phyloP scores from a whole-genome alignment of 2,888 invertebrate genomes.

The Erpobdella octoculata region DNA sequence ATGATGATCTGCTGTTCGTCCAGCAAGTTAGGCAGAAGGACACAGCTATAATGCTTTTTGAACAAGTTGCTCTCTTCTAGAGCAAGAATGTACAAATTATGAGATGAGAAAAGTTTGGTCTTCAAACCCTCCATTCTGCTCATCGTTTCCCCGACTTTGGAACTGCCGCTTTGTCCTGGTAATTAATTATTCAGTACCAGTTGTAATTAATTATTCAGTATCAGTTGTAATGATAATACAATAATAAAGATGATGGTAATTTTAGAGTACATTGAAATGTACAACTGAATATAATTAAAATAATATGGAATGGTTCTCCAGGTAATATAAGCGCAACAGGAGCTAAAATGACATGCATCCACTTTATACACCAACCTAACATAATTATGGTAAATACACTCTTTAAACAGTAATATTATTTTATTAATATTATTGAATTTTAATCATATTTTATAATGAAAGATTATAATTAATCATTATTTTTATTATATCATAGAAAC shows the following conservation, averaged over 20 bases:
- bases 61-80: constrained; percentile 81
- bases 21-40: constrained; percentile 74
- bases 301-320: too few relatives aligned
- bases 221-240: neutral
- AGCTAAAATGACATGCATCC: too few relatives aligned
- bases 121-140: constrained; percentile 86
- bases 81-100: constrained; percentile 85
- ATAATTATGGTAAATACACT: too few relatives aligned
- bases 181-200: neutral
- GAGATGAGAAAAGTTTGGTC: constrained; percentile 77
- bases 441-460: too few relatives aligned
- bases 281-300: too few relatives aligned
- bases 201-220: neutral
- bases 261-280: too few relatives aligned
- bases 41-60: constrained; percentile 75
- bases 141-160: constrained; percentile 80
- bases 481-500: too few relatives aligned
- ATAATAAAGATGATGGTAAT: neutral
- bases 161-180: constrained; percentile 66
- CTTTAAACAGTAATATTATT: too few relatives aligned
- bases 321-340: too few relatives aligned
- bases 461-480: too few relatives aligned
- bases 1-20: constrained; percentile 81
- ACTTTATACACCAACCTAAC: too few relatives aligned
- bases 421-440: too few relatives aligned